Evolutionary conservation across 2,113 vertebrate species (phyloP), one percentile per base, ranked within the genome.

Genomic region (Synchiropus splendidus): DNA sequence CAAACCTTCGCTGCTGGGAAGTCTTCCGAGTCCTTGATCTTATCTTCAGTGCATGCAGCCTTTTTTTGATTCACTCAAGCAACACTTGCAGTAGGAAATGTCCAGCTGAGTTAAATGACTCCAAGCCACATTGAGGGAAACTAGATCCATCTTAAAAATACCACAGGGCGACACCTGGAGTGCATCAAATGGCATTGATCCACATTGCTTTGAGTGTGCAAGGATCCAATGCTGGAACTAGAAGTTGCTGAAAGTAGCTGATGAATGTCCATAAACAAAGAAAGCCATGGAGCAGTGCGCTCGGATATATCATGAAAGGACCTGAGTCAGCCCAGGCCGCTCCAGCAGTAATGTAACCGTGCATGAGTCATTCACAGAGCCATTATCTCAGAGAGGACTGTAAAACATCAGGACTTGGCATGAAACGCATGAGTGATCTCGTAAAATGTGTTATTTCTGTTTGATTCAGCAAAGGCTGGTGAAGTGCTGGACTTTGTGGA

Each of bases 351-450:
- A 65, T 27, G 21, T 36, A 57, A 40, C 48, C 13, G 37, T 2
- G 40, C 17, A 40, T 70, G 73, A 79, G 33, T 77, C 64, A 78
- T 59, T 67, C 66, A 47, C 34, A 54, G 46, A 64, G 49, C 42
- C 58, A 34, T 52, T 57, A 46, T 59, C 55, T 63, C 51, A 47
- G 42, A 54, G 39, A 51, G 48, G 48, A 61, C 45, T 55, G 64
- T 72, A 57, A 70, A 73, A 73, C 44, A 53, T 54, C 51, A 67
- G 69, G 70, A 71, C 70, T 50, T 34, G 9, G 38, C 54, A 62
- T 42, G 17, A 37, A 53, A 35, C 50, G 43, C 39, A 58, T 70
- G 36, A 34, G 39, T 50, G 62, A 58, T 64, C 47, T 55, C 54
- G 57, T 74, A 57, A 78, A 79, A 74, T 35, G 18, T 48, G 34